Conservation (phyloP, 2,888 invertebrate genomes). For the Trissolcus brochymenae region DNA sequence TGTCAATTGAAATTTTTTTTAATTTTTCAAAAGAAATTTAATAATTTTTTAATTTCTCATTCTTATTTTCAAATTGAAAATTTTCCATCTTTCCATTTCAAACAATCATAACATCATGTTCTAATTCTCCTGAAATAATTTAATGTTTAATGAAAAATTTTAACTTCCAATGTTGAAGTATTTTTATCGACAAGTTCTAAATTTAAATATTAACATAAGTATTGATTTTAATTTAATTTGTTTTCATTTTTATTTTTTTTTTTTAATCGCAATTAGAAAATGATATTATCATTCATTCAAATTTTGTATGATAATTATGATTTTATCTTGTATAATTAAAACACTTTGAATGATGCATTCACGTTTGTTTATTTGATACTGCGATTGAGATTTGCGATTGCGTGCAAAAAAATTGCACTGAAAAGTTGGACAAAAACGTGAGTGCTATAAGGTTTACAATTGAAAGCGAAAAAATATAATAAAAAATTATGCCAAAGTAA, state of each 20-base stretch:
- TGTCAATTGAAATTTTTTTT: no score
- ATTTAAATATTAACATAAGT: no score
- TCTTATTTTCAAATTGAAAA: no score
- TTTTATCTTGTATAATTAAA: conserved; percentile 20
- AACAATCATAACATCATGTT: no score
- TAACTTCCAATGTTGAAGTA: no score
- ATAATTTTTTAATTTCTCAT: no score
- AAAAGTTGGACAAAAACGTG: conserved; percentile 42
- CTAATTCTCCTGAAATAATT: no score
- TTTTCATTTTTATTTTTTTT: not conserved
- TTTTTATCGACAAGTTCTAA: no score
- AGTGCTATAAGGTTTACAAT: conserved; percentile 47
- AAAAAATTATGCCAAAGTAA: conserved; percentile 21
- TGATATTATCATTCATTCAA: not conserved
- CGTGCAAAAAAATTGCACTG: conserved; percentile 27
- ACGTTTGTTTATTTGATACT: conserved; percentile 33
- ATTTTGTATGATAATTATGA: not conserved
- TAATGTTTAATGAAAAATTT: no score
- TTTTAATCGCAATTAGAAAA: not conserved
- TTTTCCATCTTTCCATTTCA: no score
- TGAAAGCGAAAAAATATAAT: conserved; percentile 19
- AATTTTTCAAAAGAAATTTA: no score
- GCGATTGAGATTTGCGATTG: conserved; percentile 39
- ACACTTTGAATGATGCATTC: conserved; percentile 31
- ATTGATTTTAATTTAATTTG: not conserved